A percentile compares a stretch with the other conserved stretches of the same genome.
phyloP scores from a whole-genome alignment of 2,888 invertebrate genomes.

The Ennomos erosarius region DNA sequence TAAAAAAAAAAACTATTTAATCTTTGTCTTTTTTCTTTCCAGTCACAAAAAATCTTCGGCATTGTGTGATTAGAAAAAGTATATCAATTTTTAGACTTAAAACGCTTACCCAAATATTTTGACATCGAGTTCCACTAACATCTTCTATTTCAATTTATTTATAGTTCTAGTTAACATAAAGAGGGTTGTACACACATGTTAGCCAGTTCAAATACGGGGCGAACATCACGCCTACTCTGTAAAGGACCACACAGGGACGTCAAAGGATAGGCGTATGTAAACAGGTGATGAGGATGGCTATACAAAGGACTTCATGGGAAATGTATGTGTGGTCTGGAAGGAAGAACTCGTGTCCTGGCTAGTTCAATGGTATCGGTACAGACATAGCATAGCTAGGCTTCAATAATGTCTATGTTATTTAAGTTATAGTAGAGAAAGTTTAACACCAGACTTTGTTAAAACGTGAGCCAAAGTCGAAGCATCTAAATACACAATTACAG shows the following conservation, averaged over 20 bases:
- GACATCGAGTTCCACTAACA: slow-evolving; percentile 17
- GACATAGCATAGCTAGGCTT: not conserved
- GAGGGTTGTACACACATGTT: slow-evolving; percentile 51
- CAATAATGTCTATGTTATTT: no score
- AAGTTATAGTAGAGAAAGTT: no score
- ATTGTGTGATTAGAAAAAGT: no score
- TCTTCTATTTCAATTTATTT: slow-evolving; percentile 49
- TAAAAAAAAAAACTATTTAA: no score
- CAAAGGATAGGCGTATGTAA: slow-evolving; percentile 44
- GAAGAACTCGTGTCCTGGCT: slow-evolving; percentile 18
- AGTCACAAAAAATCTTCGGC: no score
- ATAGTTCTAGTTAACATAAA: slow-evolving; percentile 50
- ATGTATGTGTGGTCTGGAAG: slow-evolving; percentile 50
- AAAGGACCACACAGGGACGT: slow-evolving; percentile 49
- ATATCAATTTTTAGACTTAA: no score
- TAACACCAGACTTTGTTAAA: no score
- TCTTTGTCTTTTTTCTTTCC: no score
- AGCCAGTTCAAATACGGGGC: slow-evolving; percentile 35
- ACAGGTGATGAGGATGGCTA: slow-evolving; percentile 48
- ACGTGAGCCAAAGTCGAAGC: no score
- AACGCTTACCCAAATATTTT: slow-evolving; percentile 6
- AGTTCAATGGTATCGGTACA: slow-evolving; percentile 8
- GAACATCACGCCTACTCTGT: slow-evolving; percentile 35
- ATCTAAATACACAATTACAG: no score
- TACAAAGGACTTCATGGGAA: slow-evolving; percentile 44